phyloP scores from a whole-genome alignment of 2,888 invertebrate genomes.

The Griposia aprilina region DNA sequence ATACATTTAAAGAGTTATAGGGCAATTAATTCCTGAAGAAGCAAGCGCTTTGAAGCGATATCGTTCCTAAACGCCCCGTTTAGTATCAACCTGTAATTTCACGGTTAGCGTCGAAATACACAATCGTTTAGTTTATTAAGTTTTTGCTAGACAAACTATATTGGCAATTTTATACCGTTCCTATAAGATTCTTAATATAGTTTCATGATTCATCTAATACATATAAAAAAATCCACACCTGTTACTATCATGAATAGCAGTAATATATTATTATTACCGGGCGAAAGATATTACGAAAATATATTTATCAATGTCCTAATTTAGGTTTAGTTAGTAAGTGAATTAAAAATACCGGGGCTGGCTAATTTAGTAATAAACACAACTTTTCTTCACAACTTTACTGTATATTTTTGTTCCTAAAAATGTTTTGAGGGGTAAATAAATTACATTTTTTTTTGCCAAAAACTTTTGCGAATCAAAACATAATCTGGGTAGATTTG shows the following conservation, averaged over 20 bases:
- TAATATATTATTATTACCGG: slow-evolving; percentile 24
- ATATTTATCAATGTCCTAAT: background rate
- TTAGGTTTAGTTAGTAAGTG: background rate
- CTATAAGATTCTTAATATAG: background rate
- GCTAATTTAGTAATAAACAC: slow-evolving; percentile 12
- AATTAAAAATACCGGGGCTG: slow-evolving; percentile 6
- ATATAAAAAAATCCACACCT: slow-evolving; percentile 19
- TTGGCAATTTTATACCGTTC: background rate
- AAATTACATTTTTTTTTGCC: background rate
- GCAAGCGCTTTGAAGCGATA: slow-evolving; percentile 5
- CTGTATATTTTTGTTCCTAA: slow-evolving; percentile 4
- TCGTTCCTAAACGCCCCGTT: background rate
- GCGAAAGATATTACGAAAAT: background rate
- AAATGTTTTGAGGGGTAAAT: slow-evolving; percentile 37
- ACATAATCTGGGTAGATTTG: slow-evolving; percentile 18
- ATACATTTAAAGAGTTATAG: slow-evolving; percentile 28
- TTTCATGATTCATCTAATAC: slow-evolving; percentile 1
- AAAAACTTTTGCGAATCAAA: slow-evolving; percentile 16
- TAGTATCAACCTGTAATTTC: background rate
- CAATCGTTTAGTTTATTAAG: slow-evolving; percentile 6
- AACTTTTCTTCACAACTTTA: background rate
- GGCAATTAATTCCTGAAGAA: slow-evolving; percentile 1
- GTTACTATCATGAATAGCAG: slow-evolving; percentile 22
- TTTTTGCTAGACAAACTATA: slow-evolving; percentile 14
- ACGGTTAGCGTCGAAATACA: slow-evolving; percentile 8